Evolutionary conservation across 2,113 vertebrate species (phyloP).

Genomic region (Prunella himalayana): DNA sequence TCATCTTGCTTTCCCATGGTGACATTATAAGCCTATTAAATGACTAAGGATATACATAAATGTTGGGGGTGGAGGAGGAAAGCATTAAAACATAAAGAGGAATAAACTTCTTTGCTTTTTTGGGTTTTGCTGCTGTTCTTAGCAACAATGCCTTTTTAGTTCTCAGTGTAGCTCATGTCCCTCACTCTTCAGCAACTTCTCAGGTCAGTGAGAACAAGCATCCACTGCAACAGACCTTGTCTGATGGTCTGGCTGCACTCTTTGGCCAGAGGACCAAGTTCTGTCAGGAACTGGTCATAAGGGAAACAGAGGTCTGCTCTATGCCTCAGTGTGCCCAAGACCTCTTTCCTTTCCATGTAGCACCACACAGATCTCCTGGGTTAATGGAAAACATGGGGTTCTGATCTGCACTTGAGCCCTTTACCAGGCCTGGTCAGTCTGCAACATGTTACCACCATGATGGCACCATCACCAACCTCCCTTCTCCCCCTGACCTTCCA

Average conservation of each 20-base stretch:
- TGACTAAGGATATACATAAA: background rate
- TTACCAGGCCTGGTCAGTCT: background rate
- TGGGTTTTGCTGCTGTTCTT: background rate
- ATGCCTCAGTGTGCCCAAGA: background rate
- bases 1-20: slow-evolving; percentile 9
- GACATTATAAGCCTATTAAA: slow-evolving; percentile 47
- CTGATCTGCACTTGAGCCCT: background rate
- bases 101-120: background rate
- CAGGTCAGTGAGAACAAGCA: background rate
- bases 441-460: background rate
- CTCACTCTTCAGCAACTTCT: background rate
- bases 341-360: background rate
- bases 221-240: background rate
- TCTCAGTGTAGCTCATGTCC: background rate
- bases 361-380: background rate
- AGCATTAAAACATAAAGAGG: background rate
- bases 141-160: background rate
- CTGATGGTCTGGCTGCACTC: background rate
- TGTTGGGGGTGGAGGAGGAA: background rate
- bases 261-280: background rate
- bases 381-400: background rate
- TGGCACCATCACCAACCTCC: background rate
- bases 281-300: background rate
- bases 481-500: background rate
- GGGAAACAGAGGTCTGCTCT: background rate